These are phyloP conservation scores for Lochmaea crataegi DNA, from an alignment of 2,888 invertebrate genomes.

Conservation along the genomic window DNA sequence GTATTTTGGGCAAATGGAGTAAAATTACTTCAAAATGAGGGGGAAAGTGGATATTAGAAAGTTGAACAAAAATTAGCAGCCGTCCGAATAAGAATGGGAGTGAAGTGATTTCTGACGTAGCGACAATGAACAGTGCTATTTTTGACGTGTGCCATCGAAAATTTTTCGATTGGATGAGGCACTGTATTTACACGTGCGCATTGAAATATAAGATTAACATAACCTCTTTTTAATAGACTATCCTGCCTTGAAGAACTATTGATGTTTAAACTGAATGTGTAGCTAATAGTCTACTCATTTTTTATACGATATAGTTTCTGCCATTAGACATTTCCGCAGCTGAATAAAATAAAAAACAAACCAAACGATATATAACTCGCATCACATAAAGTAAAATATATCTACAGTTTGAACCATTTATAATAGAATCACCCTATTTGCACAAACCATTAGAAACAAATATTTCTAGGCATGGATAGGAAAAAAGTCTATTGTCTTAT, in stretches of 20 bases:
- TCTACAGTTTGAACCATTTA: background rate
- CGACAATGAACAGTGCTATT: constrained; percentile 52
- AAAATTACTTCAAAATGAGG: constrained; percentile 53
- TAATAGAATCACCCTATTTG: background rate
- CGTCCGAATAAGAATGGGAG: constrained; percentile 58
- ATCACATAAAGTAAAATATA: background rate
- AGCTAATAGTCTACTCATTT: constrained; percentile 64
- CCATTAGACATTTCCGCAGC: constrained; percentile 60
- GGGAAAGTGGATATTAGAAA: constrained; percentile 30
- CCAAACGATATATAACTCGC: constrained; percentile 13
- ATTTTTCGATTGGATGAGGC: constrained; percentile 54
- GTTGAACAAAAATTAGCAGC: constrained; percentile 57
- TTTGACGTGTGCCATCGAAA: constrained; percentile 55
- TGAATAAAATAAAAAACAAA: constrained; percentile 48
- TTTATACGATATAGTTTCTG: constrained; percentile 63
- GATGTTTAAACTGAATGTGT: constrained; percentile 63
- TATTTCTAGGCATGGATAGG: no score
- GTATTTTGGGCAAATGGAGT: constrained; percentile 47
- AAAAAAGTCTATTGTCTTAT: no score
- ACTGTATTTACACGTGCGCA: constrained; percentile 22
- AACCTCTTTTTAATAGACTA: constrained; percentile 56
- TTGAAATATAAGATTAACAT: constrained; percentile 56
- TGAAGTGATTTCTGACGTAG: constrained; percentile 56
- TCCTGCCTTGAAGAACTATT: constrained; percentile 63
- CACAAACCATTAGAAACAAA: no score